Evolutionary conservation across 2,888 invertebrate species (phyloP).

Genomic region (Tiphia femorata): DNA sequence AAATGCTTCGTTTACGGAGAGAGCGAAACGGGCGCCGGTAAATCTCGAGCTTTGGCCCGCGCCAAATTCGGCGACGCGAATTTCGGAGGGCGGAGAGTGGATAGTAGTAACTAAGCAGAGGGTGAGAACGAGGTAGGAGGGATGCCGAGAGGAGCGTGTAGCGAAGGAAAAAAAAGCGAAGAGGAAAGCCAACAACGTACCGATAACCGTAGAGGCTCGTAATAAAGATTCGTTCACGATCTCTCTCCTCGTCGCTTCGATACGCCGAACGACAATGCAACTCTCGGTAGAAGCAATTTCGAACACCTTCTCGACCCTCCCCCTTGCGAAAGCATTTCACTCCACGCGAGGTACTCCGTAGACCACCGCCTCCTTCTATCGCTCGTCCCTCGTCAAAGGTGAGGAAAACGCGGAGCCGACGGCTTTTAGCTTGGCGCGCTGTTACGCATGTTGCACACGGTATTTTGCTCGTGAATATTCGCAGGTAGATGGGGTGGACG

Average conservation of each 20-base stretch:
- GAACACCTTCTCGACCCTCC: too few relatives aligned
- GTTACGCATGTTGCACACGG: slow-evolving; percentile 16
- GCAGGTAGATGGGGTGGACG: slow-evolving; percentile 9
- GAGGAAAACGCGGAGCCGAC: not conserved
- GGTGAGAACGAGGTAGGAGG: not conserved
- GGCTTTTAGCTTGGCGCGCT: slow-evolving; percentile 1
- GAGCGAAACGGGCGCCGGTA: slow-evolving; percentile 41
- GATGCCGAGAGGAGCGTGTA: not conserved
- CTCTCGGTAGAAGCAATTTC: not conserved
- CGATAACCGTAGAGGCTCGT: too few relatives aligned
- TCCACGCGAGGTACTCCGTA: too few relatives aligned
- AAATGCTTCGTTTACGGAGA: slow-evolving; percentile 45
- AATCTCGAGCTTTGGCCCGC: slow-evolving; percentile 24
- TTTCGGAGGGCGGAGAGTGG: too few relatives aligned
- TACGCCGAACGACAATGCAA: not conserved
- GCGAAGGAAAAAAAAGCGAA: not conserved
- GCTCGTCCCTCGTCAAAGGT: not conserved
- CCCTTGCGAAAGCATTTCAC: too few relatives aligned
- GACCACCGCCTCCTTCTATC: not conserved
- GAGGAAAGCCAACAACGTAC: too few relatives aligned
- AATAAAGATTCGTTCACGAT: too few relatives aligned
- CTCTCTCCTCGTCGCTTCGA: not conserved
- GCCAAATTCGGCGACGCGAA: not conserved
- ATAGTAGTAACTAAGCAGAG: too few relatives aligned
- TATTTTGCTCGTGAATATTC: slow-evolving; percentile 21